Evolutionary conservation across 1,140 invertebrate genomes (phyloP).

Genomic region (Copidosoma floridanum): DNA sequence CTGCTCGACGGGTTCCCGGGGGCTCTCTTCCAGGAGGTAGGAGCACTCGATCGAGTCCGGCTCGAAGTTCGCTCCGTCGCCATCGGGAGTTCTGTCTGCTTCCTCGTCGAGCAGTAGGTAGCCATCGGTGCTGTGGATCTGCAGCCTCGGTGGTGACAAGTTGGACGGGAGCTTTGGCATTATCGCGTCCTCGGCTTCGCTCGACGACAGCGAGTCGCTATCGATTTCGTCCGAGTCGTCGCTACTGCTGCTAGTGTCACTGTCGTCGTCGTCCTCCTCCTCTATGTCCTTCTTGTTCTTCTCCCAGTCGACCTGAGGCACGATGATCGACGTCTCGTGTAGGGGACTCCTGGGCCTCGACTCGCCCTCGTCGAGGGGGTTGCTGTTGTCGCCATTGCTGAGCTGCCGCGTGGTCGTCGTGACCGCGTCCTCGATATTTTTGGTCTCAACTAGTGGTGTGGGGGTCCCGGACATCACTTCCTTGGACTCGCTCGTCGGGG

Average conservation of each 20-base stretch:
- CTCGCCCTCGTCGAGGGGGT: slow-evolving; percentile 31
- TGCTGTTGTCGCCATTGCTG: slow-evolving; percentile 14
- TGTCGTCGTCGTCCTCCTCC: slow-evolving; percentile 24
- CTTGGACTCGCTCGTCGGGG: background rate
- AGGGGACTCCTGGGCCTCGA: slow-evolving; percentile 59
- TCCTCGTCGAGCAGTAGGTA: slow-evolving; percentile 48
- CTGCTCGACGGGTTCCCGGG: slow-evolving; percentile 1
- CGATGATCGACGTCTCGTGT: slow-evolving; percentile 64
- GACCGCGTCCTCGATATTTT: slow-evolving; percentile 11
- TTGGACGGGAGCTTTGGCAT: slow-evolving; percentile 18
- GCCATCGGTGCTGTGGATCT: slow-evolving; percentile 48
- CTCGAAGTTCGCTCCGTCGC: slow-evolving; percentile 44
- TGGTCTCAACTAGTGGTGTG: slow-evolving; percentile 5
- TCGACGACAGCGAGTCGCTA: slow-evolving; percentile 62
- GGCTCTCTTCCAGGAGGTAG: slow-evolving; percentile 3
- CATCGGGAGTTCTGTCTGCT: slow-evolving; percentile 40
- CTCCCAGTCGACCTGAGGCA: slow-evolving; percentile 65
- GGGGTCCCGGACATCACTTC: background rate
- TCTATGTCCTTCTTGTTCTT: slow-evolving; percentile 44
- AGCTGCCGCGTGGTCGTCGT: background rate
- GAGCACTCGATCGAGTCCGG: slow-evolving; percentile 52
- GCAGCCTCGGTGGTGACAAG: slow-evolving; percentile 43
- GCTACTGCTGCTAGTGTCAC: background rate
- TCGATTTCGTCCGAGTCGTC: slow-evolving; percentile 61
- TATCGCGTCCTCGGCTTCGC: slow-evolving; percentile 26